Percentiles rank a stretch among this genome's conserved stretches.
Conservation (phyloP, 2,797 vertebrate species). For the Acrossocheilus fasciatus region DNA sequence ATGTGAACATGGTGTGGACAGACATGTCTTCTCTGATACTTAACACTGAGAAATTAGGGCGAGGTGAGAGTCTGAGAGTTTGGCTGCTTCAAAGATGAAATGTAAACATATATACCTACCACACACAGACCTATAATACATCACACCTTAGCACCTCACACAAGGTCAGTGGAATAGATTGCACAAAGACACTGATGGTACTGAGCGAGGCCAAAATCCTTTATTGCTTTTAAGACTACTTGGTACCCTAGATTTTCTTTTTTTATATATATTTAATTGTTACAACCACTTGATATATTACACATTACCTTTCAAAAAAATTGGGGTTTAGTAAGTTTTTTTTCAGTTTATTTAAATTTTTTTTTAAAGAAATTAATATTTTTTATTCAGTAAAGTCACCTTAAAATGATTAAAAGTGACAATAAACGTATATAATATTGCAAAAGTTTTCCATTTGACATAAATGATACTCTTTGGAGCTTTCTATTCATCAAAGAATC, state of each 20-base stretch:
- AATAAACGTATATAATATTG: neutral
- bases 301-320: neutral
- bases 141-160: constrained; percentile 45
- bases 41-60: constrained; percentile 49
- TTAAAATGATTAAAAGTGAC: neutral
- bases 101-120: constrained; percentile 54
- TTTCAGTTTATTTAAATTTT: neutral
- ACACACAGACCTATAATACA: constrained; percentile 53
- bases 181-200: constrained; percentile 29
- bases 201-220: constrained; percentile 11
- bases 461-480: neutral
- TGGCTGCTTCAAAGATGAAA: constrained; percentile 38
- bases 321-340: neutral
- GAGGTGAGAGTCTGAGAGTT: constrained; percentile 43
- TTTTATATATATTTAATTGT: neutral
- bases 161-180: constrained; percentile 5
- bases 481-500: neutral
- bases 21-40: constrained; percentile 59
- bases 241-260: neutral
- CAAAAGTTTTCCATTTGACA: neutral
- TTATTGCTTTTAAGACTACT: neutral
- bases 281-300: neutral
- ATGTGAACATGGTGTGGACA: constrained; percentile 65
- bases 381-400: neutral
- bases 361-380: neutral